Conservation (phyloP, 1,140 invertebrate genomes). For the Trachymyrmex septentrionalis region DNA sequence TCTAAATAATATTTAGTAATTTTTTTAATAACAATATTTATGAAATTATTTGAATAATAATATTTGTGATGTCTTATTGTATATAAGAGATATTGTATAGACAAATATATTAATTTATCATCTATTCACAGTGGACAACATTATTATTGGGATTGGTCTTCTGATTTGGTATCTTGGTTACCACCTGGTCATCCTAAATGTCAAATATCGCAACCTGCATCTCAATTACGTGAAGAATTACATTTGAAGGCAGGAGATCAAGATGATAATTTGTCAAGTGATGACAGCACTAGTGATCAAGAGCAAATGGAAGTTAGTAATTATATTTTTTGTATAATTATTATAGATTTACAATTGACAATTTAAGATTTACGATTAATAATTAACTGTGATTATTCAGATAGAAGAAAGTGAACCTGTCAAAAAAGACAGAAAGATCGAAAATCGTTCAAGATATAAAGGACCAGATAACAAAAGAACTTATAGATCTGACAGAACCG, state of each 20-base stretch:
- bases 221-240: conserved; percentile 92
- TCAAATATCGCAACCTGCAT: conserved; percentile 92
- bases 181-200: conserved; percentile 97
- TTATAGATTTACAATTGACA: not conserved
- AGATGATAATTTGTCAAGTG: conserved; percentile 85
- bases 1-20: not conserved
- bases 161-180: conserved; percentile 97
- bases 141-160: conserved; percentile 98
- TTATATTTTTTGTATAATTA: conserved; percentile 13
- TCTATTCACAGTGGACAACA: conserved; percentile 90
- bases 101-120: conserved; percentile 8
- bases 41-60: not conserved
- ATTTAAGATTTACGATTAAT: not conserved
- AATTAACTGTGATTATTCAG: conserved; percentile 67
- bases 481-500: conserved; percentile 78
- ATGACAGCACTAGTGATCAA: conserved; percentile 84
- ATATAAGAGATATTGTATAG: not conserved
- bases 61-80: not conserved
- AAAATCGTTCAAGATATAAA: conserved; percentile 81
- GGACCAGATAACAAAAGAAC: conserved; percentile 77
- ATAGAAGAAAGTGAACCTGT: conserved; percentile 82
- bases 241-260: conserved; percentile 86
- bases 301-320: conserved; percentile 82
- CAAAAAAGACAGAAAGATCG: conserved; percentile 84
- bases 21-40: not conserved